phyloP scores from a whole-genome alignment of 1,140 invertebrate genomes.

The Drosophila repletoides region DNA sequence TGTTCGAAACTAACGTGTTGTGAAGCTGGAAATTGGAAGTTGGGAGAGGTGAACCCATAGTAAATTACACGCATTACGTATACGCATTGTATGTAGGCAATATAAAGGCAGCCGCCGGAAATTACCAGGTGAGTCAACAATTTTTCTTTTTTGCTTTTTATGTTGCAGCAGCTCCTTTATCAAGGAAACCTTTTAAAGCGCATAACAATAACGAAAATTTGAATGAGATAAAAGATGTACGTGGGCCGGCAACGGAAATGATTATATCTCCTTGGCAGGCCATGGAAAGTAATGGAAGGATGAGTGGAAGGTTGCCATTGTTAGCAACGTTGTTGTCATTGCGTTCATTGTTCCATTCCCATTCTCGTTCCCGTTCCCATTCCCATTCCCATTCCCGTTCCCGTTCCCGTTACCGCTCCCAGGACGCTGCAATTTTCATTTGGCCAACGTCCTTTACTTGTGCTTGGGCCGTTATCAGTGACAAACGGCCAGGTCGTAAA shows the following conservation, averaged over 20 bases:
- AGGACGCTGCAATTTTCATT: slow-evolving; percentile 69
- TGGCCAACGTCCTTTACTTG: slow-evolving; percentile 49
- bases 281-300: background rate
- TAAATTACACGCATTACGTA: slow-evolving; percentile 46
- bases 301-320: slow-evolving; percentile 35
- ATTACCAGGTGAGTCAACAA: slow-evolving; percentile 76
- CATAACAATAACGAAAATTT: slow-evolving; percentile 80
- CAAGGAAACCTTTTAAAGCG: slow-evolving; percentile 76
- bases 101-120: slow-evolving; percentile 55
- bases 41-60: slow-evolving; percentile 11
- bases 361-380: no score
- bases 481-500: slow-evolving; percentile 66
- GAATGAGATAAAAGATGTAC: slow-evolving; percentile 78
- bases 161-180: slow-evolving; percentile 44
- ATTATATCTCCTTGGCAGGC: slow-evolving; percentile 64
- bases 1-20: slow-evolving; percentile 7
- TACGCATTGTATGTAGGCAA: slow-evolving; percentile 50
- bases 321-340: slow-evolving; percentile 59
- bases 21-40: background rate
- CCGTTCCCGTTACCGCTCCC: slow-evolving; percentile 68
- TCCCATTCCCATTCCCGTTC: no score
- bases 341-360: slow-evolving; percentile 70
- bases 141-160: slow-evolving; percentile 39
- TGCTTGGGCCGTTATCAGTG: slow-evolving; percentile 75
- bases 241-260: slow-evolving; percentile 77